phyloP scores from a whole-genome alignment of 23 tunicate genomes.

The Botrylloides violaceus region DNA sequence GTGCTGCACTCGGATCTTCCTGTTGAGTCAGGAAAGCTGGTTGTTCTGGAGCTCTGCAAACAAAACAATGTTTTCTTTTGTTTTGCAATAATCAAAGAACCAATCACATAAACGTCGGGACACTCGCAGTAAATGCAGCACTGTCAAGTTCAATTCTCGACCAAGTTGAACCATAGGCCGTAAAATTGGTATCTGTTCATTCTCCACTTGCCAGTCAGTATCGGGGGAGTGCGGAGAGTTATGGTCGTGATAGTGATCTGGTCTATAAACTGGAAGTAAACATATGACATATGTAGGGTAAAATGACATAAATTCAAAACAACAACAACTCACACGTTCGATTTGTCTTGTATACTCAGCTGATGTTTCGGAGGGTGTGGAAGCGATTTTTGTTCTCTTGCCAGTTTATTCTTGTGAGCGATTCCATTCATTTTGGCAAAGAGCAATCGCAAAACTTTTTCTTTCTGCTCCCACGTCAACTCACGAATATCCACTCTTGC shows the following conservation, averaged over 20 bases:
- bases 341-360: neutral
- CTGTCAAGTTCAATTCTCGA: no score
- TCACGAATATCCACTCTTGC: slow-evolving; percentile 67
- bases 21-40: slow-evolving; percentile 16
- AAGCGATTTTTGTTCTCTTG: slow-evolving; percentile 9
- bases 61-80: neutral
- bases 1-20: neutral
- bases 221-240: no score
- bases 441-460: slow-evolving; percentile 70
- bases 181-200: no score
- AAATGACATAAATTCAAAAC: neutral
- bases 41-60: slow-evolving; percentile 7
- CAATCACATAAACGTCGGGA: no score
- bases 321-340: neutral
- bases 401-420: slow-evolving; percentile 26
- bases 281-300: no score
- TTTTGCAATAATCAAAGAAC: neutral
- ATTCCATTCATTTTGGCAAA: slow-evolving; percentile 94
- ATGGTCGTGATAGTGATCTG: no score
- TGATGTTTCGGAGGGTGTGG: slow-evolving; percentile 12
- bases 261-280: no score
- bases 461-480: slow-evolving; percentile 97
- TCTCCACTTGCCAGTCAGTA: no score
- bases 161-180: no score
- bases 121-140: no score